Percentiles rank a stretch among this genome's conserved stretches.
phyloP scores from a whole-genome alignment of 1,140 invertebrate species.

The Bombus ignitus region DNA sequence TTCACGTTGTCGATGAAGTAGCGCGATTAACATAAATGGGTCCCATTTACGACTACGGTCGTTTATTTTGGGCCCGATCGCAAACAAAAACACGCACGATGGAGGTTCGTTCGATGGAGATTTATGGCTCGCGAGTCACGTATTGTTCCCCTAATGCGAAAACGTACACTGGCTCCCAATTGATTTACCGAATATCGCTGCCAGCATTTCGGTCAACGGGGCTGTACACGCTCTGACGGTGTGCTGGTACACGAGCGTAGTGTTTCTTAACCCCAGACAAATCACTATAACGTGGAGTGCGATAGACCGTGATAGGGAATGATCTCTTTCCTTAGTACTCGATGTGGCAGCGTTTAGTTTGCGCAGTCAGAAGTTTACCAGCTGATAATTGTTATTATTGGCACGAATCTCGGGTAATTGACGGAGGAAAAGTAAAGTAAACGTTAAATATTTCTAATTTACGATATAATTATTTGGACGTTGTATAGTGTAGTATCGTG shows the following conservation, averaged over 20 bases:
- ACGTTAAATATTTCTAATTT: no score
- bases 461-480: no score
- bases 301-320: neutral
- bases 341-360: neutral
- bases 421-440: no score
- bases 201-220: neutral
- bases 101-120: constrained; percentile 13
- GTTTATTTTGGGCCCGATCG: constrained; percentile 26
- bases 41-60: neutral
- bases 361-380: neutral
- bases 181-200: constrained; percentile 19
- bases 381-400: neutral
- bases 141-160: constrained; percentile 13
- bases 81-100: constrained; percentile 29
- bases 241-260: neutral
- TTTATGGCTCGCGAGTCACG: neutral
- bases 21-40: constrained; percentile 41
- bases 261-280: neutral
- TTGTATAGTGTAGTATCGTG: no score
- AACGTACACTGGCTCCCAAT: constrained; percentile 1
- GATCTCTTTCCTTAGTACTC: neutral
- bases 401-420: no score
- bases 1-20: constrained; percentile 29
- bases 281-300: neutral
- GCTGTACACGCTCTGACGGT: neutral